A percentile compares a stretch with the other conserved stretches of the same genome.
Evolutionary conservation across 1,140 invertebrate genomes (phyloP).

Genomic region (Chironomus striatipennis): DNA sequence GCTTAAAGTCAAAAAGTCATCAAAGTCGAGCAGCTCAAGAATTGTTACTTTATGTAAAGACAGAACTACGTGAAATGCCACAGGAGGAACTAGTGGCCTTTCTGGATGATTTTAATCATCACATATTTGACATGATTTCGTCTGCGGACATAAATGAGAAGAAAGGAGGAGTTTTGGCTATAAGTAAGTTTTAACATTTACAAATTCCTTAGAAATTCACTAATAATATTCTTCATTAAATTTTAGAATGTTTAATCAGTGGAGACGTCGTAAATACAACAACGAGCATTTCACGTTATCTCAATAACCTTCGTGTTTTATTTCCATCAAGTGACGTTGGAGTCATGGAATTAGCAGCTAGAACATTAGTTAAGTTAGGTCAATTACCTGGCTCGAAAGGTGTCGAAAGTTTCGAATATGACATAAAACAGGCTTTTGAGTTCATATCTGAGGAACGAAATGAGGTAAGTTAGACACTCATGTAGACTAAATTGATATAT

Average conservation of each 20-base stretch:
- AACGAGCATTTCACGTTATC: slow-evolving; percentile 82
- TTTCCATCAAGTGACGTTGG: slow-evolving; percentile 82
- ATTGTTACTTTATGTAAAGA: slow-evolving; percentile 82
- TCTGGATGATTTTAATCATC: slow-evolving; percentile 91
- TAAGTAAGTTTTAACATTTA: slow-evolving; percentile 60
- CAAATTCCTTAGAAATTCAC: too few relatives aligned
- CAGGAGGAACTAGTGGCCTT: slow-evolving; percentile 82
- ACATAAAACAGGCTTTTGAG: slow-evolving; percentile 90
- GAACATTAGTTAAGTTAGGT: slow-evolving; percentile 85
- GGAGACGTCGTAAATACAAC: slow-evolving; percentile 88
- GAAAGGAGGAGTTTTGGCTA: slow-evolving; percentile 90
- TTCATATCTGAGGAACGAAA: slow-evolving; percentile 83
- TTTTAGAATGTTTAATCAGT: slow-evolving; percentile 78
- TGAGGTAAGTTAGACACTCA: slow-evolving; percentile 47
- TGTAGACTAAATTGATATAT: too few relatives aligned
- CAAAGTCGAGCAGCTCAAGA: slow-evolving; percentile 79
- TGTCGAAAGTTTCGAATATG: slow-evolving; percentile 92
- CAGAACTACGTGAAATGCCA: slow-evolving; percentile 85
- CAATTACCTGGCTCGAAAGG: slow-evolving; percentile 86
- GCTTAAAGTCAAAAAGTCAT: slow-evolving; percentile 81
- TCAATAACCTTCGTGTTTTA: slow-evolving; percentile 84
- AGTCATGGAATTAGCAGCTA: slow-evolving; percentile 93
- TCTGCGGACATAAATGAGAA: slow-evolving; percentile 88
- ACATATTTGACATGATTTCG: slow-evolving; percentile 93
- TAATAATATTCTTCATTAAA: slow-evolving; percentile 28